These are phyloP conservation scores for Hetaerina titia DNA, from an alignment of 2,888 invertebrate species.

Conservation along the genomic window DNA sequence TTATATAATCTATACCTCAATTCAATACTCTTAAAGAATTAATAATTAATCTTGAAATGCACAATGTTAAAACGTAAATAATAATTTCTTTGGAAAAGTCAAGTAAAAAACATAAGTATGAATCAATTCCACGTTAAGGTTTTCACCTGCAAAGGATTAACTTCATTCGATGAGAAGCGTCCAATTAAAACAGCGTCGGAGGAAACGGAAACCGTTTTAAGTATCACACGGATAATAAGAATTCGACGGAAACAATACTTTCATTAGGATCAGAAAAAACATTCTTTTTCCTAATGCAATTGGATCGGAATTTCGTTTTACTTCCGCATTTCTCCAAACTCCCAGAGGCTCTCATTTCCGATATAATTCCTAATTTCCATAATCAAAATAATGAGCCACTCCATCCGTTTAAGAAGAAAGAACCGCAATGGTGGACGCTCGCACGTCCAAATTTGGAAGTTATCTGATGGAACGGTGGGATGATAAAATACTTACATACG, in stretches of 20 bases:
- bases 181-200: conserved; percentile 13
- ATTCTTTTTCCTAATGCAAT: neutral
- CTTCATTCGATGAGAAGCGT: neutral
- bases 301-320: neutral
- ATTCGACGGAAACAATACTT: conserved; percentile 14
- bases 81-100: neutral
- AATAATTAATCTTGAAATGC: too few relatives aligned
- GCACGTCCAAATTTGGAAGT: too few relatives aligned
- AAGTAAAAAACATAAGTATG: neutral
- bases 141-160: neutral
- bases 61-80: too few relatives aligned
- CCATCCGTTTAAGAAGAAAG: neutral
- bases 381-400: neutral
- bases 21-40: too few relatives aligned
- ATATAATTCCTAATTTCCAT: neutral
- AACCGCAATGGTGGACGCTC: too few relatives aligned
- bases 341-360: neutral
- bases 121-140: neutral
- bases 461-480: too few relatives aligned
- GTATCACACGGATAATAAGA: neutral
- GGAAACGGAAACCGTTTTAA: neutral
- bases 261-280: neutral
- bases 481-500: too few relatives aligned
- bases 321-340: neutral
- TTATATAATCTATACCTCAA: too few relatives aligned